A percentile compares a stretch with the other conserved stretches of the same genome.
Conservation (phyloP, 2,797 vertebrate species). For the Ctenosaura bakeri region DNA sequence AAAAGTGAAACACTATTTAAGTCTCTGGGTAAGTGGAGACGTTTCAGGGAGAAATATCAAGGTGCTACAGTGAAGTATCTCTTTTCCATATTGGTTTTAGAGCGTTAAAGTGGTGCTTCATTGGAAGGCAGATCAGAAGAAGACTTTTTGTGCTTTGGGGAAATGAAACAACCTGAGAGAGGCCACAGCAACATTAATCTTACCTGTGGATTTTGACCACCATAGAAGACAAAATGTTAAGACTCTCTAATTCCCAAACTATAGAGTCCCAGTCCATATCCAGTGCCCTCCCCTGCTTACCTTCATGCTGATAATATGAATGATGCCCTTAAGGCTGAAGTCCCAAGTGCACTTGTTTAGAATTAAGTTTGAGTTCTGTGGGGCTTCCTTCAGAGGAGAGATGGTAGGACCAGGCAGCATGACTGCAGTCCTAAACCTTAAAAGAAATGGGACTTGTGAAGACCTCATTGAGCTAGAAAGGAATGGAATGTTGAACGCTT, state of each 20-base stretch:
- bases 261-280: background rate
- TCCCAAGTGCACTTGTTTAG: no score
- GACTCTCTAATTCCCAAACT: background rate
- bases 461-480: no score
- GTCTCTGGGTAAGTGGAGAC: background rate
- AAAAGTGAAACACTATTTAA: background rate
- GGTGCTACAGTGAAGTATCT: background rate
- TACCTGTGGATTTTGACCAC: background rate
- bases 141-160: background rate
- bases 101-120: background rate
- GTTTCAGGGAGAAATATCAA: no score
- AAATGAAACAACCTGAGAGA: background rate
- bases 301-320: background rate
- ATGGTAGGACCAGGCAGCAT: no score
- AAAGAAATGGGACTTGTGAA: no score
- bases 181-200: background rate
- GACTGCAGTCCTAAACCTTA: no score
- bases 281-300: background rate
- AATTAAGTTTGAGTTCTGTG: no score
- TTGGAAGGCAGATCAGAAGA: background rate
- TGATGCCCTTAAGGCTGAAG: no score
- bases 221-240: background rate
- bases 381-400: no score
- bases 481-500: no score
- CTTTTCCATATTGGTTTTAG: background rate